Conservation (phyloP, 1,140 invertebrate species). For the Aphis craccivora region DNA sequence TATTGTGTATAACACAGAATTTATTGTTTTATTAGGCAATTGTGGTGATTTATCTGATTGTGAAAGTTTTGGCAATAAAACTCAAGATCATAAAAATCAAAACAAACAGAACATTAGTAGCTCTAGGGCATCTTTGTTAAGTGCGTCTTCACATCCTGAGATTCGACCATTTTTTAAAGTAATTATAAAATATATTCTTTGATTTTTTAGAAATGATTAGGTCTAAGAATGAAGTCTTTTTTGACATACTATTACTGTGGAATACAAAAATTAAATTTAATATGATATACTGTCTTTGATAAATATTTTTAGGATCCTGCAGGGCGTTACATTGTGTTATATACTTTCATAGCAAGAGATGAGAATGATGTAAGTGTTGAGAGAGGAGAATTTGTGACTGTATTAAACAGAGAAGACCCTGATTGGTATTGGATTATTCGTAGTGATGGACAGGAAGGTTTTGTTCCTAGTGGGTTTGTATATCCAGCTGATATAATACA, state of each 20-base stretch:
- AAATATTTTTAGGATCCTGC: slow-evolving; percentile 73
- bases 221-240: background rate
- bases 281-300: slow-evolving; percentile 54
- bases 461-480: slow-evolving; percentile 93
- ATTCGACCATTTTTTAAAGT: slow-evolving; percentile 88
- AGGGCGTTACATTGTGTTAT: slow-evolving; percentile 89
- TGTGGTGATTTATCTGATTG: slow-evolving; percentile 70
- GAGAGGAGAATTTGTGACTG: slow-evolving; percentile 91
- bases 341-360: slow-evolving; percentile 90
- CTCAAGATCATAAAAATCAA: slow-evolving; percentile 66
- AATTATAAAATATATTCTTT: slow-evolving; percentile 56
- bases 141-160: slow-evolving; percentile 72
- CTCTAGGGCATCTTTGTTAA: slow-evolving; percentile 70
- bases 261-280: background rate
- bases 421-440: slow-evolving; percentile 96
- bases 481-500: slow-evolving; percentile 87
- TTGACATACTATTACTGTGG: background rate
- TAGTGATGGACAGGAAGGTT: slow-evolving; percentile 92
- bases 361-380: slow-evolving; percentile 95
- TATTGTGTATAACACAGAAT: background rate
- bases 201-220: background rate
- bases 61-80: slow-evolving; percentile 70
- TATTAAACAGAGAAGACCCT: slow-evolving; percentile 90
- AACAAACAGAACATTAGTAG: slow-evolving; percentile 67
- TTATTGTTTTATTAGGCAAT: slow-evolving; percentile 27